Evolutionary conservation across 2,797 vertebrate genomes (phyloP).

Genomic region (Muscicapa striata): DNA sequence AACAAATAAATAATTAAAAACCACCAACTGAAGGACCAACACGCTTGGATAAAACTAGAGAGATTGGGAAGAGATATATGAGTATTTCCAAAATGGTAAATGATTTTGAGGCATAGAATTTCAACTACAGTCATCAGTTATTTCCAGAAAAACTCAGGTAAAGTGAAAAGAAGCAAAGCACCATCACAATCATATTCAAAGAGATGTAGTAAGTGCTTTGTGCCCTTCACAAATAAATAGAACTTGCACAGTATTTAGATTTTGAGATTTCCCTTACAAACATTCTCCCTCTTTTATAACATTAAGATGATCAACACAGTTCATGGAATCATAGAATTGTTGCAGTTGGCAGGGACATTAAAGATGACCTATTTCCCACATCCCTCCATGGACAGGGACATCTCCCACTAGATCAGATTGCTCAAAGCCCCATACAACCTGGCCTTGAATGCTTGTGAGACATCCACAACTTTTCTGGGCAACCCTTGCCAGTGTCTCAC

Average conservation of each 20-base stretch:
- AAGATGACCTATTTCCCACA: neutral
- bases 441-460: neutral
- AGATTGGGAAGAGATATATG: neutral
- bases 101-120: conserved; percentile 24
- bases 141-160: neutral
- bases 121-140: neutral
- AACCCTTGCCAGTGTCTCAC: neutral
- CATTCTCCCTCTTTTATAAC: neutral
- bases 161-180: conserved; percentile 13
- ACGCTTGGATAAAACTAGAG: neutral
- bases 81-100: conserved; percentile 11
- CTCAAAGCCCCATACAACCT: neutral
- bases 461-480: neutral
- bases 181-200: neutral
- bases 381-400: neutral
- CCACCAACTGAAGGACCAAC: neutral
- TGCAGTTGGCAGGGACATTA: neutral
- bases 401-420: neutral
- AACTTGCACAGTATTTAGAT: neutral
- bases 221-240: neutral
- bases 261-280: neutral
- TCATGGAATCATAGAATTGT: neutral
- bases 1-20: neutral
- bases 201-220: neutral
- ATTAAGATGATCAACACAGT: neutral